Conservation (phyloP, 2,888 invertebrate species). For the Scaptodrosophila latifasciaeformis region DNA sequence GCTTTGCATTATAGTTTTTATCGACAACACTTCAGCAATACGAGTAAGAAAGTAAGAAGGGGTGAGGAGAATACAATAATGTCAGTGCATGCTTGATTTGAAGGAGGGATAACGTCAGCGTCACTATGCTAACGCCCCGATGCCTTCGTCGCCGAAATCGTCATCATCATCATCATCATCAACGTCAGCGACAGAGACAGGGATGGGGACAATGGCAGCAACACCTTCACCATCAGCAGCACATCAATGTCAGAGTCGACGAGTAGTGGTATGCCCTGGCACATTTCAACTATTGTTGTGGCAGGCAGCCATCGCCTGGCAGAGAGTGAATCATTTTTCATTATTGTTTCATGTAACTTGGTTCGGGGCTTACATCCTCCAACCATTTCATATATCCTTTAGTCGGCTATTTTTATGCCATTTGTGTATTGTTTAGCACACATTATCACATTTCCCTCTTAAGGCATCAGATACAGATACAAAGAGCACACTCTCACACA, state of each 20-base stretch:
- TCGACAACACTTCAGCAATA: no score
- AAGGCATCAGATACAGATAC: slow-evolving; percentile 55
- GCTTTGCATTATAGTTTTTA: no score
- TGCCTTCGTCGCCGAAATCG: no score
- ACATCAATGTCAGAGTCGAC: no score
- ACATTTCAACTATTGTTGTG: no score
- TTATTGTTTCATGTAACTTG: slow-evolving; percentile 28
- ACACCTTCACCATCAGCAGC: slow-evolving; percentile 22
- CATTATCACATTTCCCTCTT: slow-evolving; percentile 67
- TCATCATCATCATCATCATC: slow-evolving; percentile 35
- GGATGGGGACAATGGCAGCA: slow-evolving; percentile 29
- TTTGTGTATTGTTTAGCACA: slow-evolving; percentile 57
- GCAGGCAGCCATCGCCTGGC: no score
- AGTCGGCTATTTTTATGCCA: slow-evolving; percentile 56
- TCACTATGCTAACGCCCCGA: no score
- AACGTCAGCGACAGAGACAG: slow-evolving; percentile 14
- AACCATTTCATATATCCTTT: slow-evolving; percentile 28
- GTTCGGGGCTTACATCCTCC: slow-evolving; percentile 11
- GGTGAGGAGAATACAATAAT: no score
- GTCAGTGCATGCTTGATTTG: no score
- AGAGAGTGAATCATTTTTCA: slow-evolving; percentile 24
- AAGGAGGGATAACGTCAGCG: no score
- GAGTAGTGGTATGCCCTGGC: no score
- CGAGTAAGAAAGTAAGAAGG: no score
- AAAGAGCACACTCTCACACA: slow-evolving; percentile 31